phyloP scores from a whole-genome alignment of 2,888 invertebrate species.

The Diaperis boleti region DNA sequence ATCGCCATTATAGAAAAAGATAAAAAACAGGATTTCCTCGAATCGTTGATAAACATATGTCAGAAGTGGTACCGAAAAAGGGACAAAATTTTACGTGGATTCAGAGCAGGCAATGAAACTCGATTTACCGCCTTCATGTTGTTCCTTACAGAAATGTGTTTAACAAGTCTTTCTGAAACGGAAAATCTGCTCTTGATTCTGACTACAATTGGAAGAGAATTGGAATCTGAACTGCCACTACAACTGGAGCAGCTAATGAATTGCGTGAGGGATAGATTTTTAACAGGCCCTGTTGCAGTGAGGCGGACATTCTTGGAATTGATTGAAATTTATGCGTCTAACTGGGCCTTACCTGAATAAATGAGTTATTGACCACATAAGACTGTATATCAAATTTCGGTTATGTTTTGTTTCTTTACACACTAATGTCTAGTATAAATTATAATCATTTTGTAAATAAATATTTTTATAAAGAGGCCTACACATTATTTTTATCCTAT shows the following conservation, averaged over 20 bases:
- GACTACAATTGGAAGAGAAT: conserved; percentile 88
- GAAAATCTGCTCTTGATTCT: conserved; percentile 91
- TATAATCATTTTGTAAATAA: too few species aligned
- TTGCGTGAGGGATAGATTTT: conserved; percentile 87
- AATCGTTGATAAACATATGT: conserved; percentile 89
- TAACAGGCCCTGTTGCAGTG: conserved; percentile 81
- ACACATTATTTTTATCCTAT: too few species aligned
- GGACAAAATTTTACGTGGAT: conserved; percentile 73
- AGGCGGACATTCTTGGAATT: conserved; percentile 88
- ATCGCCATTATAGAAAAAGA: conserved; percentile 90
- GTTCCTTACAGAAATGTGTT: conserved; percentile 91
- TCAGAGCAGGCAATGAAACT: conserved; percentile 72
- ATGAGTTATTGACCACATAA: conserved; percentile 16
- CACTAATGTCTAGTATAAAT: neutral
- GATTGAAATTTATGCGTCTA: conserved; percentile 90
- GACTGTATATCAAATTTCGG: conserved; percentile 3
- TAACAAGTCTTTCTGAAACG: conserved; percentile 85
- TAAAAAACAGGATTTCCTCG: conserved; percentile 88
- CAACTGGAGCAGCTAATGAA: conserved; percentile 84
- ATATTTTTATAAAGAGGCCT: too few species aligned
- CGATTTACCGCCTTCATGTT: conserved; percentile 87
- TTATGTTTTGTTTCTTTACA: neutral
- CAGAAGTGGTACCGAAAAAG: conserved; percentile 88
- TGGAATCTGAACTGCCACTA: conserved; percentile 84
- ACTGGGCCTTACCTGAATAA: conserved; percentile 86